phyloP scores from a whole-genome alignment of 2,113 vertebrate genomes.

The Anolis sagrei region DNA sequence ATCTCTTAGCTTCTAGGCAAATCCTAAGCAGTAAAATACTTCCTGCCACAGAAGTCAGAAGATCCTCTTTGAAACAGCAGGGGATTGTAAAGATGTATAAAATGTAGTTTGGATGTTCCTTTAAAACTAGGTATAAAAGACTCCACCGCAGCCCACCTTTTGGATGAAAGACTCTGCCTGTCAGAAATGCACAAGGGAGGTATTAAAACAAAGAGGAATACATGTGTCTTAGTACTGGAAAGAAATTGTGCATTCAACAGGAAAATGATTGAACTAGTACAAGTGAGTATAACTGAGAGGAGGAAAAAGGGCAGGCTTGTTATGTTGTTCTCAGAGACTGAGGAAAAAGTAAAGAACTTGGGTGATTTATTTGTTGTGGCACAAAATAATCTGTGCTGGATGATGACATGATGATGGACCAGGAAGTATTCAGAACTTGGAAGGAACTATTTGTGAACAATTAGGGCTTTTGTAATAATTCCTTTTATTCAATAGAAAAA shows the following conservation, averaged over 20 bases:
- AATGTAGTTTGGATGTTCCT: slow-evolving; percentile 23
- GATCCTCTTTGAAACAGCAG: slow-evolving; percentile 42
- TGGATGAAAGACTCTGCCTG: slow-evolving; percentile 23
- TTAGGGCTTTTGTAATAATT: too few relatives aligned
- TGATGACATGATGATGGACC: slow-evolving; percentile 22
- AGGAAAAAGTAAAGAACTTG: slow-evolving; percentile 21
- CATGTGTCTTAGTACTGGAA: neutral
- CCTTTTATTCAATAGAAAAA: too few relatives aligned
- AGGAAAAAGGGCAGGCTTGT: slow-evolving; percentile 9
- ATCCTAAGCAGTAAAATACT: slow-evolving; percentile 31
- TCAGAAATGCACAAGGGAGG: slow-evolving; percentile 36
- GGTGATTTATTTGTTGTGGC: slow-evolving; percentile 20
- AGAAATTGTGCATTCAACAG: neutral
- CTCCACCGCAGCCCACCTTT: neutral
- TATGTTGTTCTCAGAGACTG: slow-evolving; percentile 8
- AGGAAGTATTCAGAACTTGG: neutral
- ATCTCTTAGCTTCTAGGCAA: slow-evolving; percentile 8
- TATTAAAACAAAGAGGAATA: slow-evolving; percentile 20
- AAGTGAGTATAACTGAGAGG: neutral
- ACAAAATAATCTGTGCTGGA: slow-evolving; percentile 16
- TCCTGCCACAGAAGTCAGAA: slow-evolving; percentile 44
- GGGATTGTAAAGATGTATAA: slow-evolving; percentile 23
- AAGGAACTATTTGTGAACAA: too few relatives aligned
- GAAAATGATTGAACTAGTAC: slow-evolving; percentile 22
- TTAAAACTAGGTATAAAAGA: slow-evolving; percentile 32